These are phyloP conservation scores for Megaustenia siamemsis DNA, from an alignment of 2,888 invertebrate species.

Conservation along the genomic window DNA sequence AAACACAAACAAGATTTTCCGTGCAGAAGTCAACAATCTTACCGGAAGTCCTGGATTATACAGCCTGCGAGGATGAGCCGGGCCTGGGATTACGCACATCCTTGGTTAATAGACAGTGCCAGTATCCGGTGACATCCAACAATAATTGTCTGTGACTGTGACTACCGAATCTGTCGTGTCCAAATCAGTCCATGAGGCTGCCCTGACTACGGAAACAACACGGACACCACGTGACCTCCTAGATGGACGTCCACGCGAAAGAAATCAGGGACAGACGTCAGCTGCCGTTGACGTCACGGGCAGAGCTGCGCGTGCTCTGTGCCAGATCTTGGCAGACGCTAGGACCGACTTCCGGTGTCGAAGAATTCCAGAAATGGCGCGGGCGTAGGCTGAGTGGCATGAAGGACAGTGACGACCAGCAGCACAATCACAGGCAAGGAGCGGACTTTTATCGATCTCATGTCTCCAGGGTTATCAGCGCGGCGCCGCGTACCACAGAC, in stretches of 20 bases:
- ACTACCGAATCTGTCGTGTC: no score
- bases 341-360: background rate
- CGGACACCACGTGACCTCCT: background rate
- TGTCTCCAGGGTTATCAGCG: background rate
- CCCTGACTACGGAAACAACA: no score
- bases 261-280: background rate
- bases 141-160: no score
- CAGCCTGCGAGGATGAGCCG: no score
- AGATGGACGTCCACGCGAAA: background rate
- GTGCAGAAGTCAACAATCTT: no score
- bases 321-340: background rate
- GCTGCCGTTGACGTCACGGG: background rate
- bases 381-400: background rate
- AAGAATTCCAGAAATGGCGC: background rate
- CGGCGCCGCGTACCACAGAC: background rate
- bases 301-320: background rate
- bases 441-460: slow-evolving; percentile 14
- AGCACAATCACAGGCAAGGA: background rate
- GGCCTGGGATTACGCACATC: no score
- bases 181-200: no score
- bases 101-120: no score
- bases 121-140: no score
- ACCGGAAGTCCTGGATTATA: no score
- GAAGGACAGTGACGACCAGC: background rate
- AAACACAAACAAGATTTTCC: no score